Conservation (phyloP, 2,113 vertebrate species). For the Myxocyprinus asiaticus region DNA sequence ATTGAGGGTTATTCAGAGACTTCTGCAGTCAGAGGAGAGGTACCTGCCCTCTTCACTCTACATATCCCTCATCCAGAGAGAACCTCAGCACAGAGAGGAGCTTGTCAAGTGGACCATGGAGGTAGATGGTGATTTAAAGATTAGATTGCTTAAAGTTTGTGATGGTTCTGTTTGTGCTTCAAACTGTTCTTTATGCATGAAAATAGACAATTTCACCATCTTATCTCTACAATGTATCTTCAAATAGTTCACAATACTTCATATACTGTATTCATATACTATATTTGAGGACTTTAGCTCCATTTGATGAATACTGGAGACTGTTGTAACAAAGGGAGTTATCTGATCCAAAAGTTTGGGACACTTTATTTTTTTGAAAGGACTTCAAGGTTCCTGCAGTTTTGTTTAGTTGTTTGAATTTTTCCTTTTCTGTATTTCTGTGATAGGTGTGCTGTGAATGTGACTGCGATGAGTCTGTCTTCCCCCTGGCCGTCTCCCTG, state of each 20-base stretch:
- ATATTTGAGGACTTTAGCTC: too few species aligned
- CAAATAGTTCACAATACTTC: too few species aligned
- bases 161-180: too few species aligned
- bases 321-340: too few species aligned
- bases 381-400: background rate
- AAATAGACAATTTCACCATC: too few species aligned
- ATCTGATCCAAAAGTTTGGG: background rate
- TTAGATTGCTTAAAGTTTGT: too few species aligned
- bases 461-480: slow-evolving; percentile 74
- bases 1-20: slow-evolving; percentile 71
- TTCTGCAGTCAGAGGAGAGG: slow-evolving; percentile 72
- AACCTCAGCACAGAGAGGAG: slow-evolving; percentile 73
- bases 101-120: slow-evolving; percentile 78
- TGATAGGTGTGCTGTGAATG: slow-evolving; percentile 76
- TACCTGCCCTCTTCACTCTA: slow-evolving; percentile 76
- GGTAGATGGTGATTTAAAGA: slow-evolving; percentile 58
- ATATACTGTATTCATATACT: too few species aligned
- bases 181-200: too few species aligned
- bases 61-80: slow-evolving; percentile 71
- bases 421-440: background rate
- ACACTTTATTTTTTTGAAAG: background rate
- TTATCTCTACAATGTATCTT: too few species aligned
- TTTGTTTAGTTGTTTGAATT: background rate
- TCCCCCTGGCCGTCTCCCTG: slow-evolving; percentile 75
- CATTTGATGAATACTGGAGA: too few species aligned